Evolutionary conservation across 2,113 vertebrate species (phyloP).

Genomic region (Cynoglossus semilaevis): DNA sequence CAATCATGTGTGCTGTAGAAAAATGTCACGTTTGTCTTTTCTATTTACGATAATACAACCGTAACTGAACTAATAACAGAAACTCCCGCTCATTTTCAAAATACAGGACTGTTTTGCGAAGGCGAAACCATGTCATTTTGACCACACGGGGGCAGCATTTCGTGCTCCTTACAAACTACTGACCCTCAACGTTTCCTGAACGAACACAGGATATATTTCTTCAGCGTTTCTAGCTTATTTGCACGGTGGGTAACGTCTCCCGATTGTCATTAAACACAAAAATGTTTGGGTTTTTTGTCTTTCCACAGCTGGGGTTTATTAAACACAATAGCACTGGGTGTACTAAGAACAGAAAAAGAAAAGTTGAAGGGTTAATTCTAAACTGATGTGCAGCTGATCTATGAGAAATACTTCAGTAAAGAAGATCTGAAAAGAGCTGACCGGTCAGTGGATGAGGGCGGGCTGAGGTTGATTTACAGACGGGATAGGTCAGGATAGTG

Average conservation of each 20-base stretch:
- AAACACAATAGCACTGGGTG: neutral
- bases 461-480: slow-evolving; percentile 45
- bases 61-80: too few relatives aligned
- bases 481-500: slow-evolving; percentile 37
- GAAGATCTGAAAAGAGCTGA: slow-evolving; percentile 49
- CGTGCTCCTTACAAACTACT: neutral
- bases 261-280: too few relatives aligned
- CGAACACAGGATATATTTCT: too few relatives aligned
- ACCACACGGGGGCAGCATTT: slow-evolving; percentile 42
- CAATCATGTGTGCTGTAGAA: slow-evolving; percentile 46
- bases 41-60: too few relatives aligned
- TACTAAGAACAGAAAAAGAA: neutral
- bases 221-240: neutral
- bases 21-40: neutral
- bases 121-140: neutral
- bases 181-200: too few relatives aligned
- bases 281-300: too few relatives aligned
- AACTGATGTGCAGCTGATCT: slow-evolving; percentile 9
- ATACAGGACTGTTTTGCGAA: too few relatives aligned
- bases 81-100: too few relatives aligned
- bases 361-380: slow-evolving; percentile 24
- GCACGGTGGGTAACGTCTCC: too few relatives aligned
- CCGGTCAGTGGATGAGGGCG: slow-evolving; percentile 13
- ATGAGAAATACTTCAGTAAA: slow-evolving; percentile 30
- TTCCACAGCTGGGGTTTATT: too few relatives aligned